These are phyloP conservation scores for Melanotaenia nigrans DNA, from an alignment of 2,797 vertebrate genomes.

Conservation along the genomic window DNA sequence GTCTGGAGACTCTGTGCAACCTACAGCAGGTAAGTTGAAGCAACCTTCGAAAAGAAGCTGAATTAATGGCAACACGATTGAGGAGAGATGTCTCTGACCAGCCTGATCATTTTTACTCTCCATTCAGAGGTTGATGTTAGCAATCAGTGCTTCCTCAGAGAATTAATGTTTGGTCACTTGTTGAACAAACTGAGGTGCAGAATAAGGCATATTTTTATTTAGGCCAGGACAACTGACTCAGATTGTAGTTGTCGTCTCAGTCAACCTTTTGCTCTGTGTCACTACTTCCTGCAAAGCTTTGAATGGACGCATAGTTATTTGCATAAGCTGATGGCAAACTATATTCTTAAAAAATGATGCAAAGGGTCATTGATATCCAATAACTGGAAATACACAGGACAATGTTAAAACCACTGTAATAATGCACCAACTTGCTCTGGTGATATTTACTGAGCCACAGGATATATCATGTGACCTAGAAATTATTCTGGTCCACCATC, in stretches of 20 bases:
- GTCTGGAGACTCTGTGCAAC: constrained; percentile 84
- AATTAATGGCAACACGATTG: not conserved
- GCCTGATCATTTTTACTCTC: not conserved
- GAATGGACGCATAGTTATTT: not conserved
- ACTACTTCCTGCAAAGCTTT: not conserved
- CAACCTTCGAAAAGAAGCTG: not conserved
- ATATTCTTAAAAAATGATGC: not conserved
- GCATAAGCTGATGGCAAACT: not conserved
- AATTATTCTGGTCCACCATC: not conserved
- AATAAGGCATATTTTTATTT: not conserved
- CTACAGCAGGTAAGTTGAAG: constrained; percentile 85
- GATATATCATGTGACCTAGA: not conserved
- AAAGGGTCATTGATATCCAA: not conserved
- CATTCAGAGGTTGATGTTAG: not conserved
- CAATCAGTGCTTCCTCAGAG: not conserved
- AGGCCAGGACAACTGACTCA: not conserved
- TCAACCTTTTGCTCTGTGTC: not conserved
- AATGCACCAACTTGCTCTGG: not conserved
- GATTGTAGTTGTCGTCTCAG: not conserved
- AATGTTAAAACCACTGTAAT: not conserved
- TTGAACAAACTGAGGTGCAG: not conserved
- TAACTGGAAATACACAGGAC: not conserved
- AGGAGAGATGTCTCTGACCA: not conserved
- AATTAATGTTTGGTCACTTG: not conserved
- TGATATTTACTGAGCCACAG: not conserved